A percentile compares a stretch with the other conserved stretches of the same genome.
Evolutionary conservation across 2,888 invertebrate species (phyloP).

Genomic region (Adelphocoris suturalis): DNA sequence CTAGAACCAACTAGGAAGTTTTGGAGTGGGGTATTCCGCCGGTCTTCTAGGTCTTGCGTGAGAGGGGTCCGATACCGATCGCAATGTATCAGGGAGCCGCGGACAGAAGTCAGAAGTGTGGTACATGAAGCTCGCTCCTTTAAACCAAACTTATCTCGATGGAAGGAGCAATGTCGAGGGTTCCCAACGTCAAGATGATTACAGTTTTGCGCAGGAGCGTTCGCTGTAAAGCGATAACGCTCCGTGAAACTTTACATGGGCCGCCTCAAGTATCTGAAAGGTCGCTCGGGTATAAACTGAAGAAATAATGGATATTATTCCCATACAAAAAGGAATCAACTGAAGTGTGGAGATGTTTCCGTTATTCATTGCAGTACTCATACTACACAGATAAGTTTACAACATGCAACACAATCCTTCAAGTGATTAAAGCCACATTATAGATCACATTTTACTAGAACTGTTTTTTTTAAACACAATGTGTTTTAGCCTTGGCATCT

Average conservation of each 20-base stretch:
- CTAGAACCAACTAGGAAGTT: background rate
- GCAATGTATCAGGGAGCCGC: conserved; percentile 42
- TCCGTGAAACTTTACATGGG: background rate
- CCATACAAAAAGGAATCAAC: background rate
- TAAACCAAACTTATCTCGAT: conserved; percentile 42
- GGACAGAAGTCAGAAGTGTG: conserved; percentile 39
- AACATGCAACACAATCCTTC: too few species aligned
- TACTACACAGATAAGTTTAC: background rate
- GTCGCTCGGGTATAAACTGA: background rate
- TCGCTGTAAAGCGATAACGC: background rate
- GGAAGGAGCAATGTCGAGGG: conserved; percentile 15
- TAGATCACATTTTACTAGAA: too few species aligned
- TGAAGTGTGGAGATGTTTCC: background rate
- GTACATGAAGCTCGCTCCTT: conserved; percentile 39
- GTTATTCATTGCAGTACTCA: background rate
- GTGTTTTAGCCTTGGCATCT: too few species aligned
- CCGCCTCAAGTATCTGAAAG: conserved; percentile 1
- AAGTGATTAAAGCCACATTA: too few species aligned
- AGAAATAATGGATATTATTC: background rate
- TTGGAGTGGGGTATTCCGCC: background rate
- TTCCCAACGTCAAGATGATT: conserved; percentile 13
- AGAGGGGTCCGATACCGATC: background rate
- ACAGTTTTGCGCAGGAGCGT: conserved; percentile 29
- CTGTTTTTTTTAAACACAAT: too few species aligned
- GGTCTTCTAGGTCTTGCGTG: conserved; percentile 30